Evolutionary conservation across 2,888 invertebrate species (phyloP), one percentile per base, ranked within the genome.

Genomic region (Formica aserva): DNA sequence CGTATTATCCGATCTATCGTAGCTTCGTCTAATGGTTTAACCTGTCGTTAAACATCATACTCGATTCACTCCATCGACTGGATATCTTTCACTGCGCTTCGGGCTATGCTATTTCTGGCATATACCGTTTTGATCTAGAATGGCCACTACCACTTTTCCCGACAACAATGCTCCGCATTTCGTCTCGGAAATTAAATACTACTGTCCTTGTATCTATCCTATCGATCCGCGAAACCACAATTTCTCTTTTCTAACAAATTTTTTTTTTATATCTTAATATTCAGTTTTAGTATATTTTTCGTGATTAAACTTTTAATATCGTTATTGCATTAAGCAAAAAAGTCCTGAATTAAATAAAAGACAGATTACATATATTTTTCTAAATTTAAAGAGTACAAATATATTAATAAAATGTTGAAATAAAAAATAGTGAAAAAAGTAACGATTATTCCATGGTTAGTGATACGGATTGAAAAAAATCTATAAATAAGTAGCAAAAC

Each of bases 1-100:
- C 89, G 72, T 76, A 83, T 87, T 89, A 87, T 85, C 75, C 86
- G 87, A 90, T 91, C 87, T 88, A 88, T 89, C 83, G 78, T 85
- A 83, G 82, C 81, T 89, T 75, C 83, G 85, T 82, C 85, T 85
- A 90, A 90, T 83, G 80, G 90, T 85, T 87, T 72, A 87, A 84
- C 81, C 86, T 69, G 80, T 81, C 83, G 74, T 69, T 63, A 62
- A 77, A 74, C 77, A 78, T 81, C 84, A 81, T 77, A 87, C 83
- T 80, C 69, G 67, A 71, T 74, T 74, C 66, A 60, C 69, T 72
- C 62, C 29, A 22, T 48, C 29, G 45, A 26, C 60, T 45, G 1
- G 35, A 35, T 13, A 52, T 55, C 71, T 76, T 62, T 57, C 76
- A 22, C 41, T 57, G 9, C 41, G 41, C 32, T 52, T 29, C 29